A percentile compares a stretch with the other conserved stretches of the same genome.
These are phyloP conservation scores for Salvator merianae DNA, from an alignment of 2,113 vertebrate species.

Conservation along the genomic window DNA sequence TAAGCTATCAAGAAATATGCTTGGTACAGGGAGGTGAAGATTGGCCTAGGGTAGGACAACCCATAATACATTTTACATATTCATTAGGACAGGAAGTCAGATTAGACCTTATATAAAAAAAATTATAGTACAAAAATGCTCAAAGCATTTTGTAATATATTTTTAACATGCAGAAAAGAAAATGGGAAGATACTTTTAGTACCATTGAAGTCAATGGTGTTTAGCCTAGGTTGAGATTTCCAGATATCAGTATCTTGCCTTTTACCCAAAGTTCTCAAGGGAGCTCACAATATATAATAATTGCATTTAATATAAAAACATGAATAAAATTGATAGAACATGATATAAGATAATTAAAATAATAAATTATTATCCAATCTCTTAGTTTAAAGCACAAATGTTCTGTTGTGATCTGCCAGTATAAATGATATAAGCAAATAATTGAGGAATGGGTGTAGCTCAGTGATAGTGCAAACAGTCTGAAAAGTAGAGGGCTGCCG, in stretches of 20 bases:
- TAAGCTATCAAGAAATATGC: too few relatives aligned
- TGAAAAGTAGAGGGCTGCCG: too few relatives aligned
- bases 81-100: background rate
- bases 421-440: background rate
- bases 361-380: background rate
- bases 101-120: background rate
- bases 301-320: slow-evolving; percentile 8
- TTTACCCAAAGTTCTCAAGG: background rate
- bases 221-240: background rate
- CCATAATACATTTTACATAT: background rate
- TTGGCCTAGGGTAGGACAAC: too few relatives aligned
- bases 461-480: too few relatives aligned
- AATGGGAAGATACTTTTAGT: slow-evolving; percentile 32
- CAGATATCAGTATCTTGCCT: background rate
- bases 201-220: slow-evolving; percentile 35
- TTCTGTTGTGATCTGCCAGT: background rate
- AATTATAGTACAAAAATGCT: background rate
- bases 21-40: too few relatives aligned
- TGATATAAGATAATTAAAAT: slow-evolving; percentile 1
- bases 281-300: slow-evolving; percentile 6
- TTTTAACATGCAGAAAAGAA: slow-evolving; percentile 41
- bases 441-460: background rate
- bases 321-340: background rate
- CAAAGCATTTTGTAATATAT: slow-evolving; percentile 36
- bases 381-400: background rate